Conservation (phyloP, 2,797 vertebrate species). For the Myripristis murdjan region DNA sequence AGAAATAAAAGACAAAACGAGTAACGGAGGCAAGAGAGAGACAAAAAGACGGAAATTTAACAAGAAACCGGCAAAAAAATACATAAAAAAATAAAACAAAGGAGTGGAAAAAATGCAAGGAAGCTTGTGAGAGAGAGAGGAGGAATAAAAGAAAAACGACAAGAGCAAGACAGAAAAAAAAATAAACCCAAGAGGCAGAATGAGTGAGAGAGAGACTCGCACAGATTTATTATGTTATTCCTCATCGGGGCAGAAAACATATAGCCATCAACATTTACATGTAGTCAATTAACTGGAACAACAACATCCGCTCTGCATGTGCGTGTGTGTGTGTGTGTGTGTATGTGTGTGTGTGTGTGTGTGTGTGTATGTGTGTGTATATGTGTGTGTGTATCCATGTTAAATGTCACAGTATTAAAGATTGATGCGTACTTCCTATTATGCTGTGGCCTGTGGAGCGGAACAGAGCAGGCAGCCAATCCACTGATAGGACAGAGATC, state of each 20-base stretch:
- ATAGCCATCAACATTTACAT: conserved; percentile 45
- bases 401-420: conserved; percentile 81
- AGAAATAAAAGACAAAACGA: too few relatives aligned
- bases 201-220: background rate
- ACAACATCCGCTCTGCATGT: conserved; percentile 25
- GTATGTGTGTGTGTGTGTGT: conserved; percentile 15
- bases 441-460: conserved; percentile 68
- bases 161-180: background rate
- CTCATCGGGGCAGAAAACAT: background rate
- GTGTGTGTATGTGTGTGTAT: conserved; percentile 5
- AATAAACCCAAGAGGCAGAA: too few relatives aligned
- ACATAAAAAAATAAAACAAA: background rate
- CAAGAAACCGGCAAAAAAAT: background rate
- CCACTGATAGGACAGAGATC: conserved; percentile 64
- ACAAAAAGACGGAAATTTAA: background rate
- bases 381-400: conserved; percentile 27
- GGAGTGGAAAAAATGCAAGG: background rate
- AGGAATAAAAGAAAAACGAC: too few relatives aligned
- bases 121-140: too few relatives aligned
- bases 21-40: background rate
- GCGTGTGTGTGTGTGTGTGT: conserved; percentile 7
- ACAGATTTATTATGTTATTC: background rate
- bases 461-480: conserved; percentile 55
- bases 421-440: conserved; percentile 79
- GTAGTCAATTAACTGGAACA: conserved; percentile 48